A percentile compares a stretch with the other conserved stretches of the same genome.
Conservation (phyloP, 2,113 vertebrate species). For the Amazona vittata region DNA sequence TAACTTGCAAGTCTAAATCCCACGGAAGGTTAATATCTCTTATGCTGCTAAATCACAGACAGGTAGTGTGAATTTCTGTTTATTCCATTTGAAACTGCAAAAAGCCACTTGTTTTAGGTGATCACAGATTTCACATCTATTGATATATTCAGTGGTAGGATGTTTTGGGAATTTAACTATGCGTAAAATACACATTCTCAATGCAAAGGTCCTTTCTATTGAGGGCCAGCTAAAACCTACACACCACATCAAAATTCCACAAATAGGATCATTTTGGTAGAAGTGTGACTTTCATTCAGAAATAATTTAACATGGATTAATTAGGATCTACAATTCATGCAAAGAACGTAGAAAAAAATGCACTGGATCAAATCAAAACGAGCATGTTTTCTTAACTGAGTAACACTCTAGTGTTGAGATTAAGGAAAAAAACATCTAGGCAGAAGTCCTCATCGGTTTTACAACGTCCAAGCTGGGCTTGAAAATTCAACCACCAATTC, state of each 20-base stretch:
- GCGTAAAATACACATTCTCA: not conserved
- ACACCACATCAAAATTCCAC: not conserved
- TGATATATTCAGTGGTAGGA: not conserved
- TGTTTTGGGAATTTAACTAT: not conserved
- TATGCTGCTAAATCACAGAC: not conserved
- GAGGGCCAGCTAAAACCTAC: not conserved
- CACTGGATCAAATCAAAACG: not conserved
- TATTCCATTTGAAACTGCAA: not conserved
- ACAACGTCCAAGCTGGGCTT: not conserved
- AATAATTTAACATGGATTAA: not conserved
- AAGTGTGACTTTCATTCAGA: not conserved
- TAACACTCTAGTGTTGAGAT: not conserved
- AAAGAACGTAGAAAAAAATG: not conserved
- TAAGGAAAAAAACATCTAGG: not conserved
- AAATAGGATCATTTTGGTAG: not conserved
- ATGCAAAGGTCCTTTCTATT: not conserved
- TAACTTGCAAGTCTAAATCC: not conserved
- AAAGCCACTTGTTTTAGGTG: not conserved
- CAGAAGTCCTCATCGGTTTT: not conserved
- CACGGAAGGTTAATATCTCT: not conserved
- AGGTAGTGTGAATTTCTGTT: not conserved
- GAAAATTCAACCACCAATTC: not conserved
- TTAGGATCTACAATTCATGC: not conserved
- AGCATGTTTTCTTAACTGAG: not conserved
- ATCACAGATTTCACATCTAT: not conserved